Evolutionary conservation across 2,888 invertebrate species (phyloP), one percentile per base, ranked within the genome.

Genomic region (Platycheirus albimanus): DNA sequence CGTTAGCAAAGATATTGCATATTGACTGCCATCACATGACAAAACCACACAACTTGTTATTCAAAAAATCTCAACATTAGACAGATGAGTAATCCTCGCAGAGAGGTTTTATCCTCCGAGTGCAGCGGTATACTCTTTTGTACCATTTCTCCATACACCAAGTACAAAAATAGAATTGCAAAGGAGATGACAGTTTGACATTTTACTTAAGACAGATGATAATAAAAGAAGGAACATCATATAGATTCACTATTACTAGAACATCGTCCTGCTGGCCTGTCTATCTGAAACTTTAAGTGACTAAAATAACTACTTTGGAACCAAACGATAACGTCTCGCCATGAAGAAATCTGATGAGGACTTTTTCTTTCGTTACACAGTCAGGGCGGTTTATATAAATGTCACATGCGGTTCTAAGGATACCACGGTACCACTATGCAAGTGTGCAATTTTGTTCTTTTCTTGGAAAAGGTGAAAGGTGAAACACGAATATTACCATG

Each of bases 331-430:
- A 49, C n/a, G 20, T n/a, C 41, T 15, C n/a, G 7, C 6, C 3
- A 47, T 20, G 47, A 20, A 47, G n/a, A 47, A 47, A 47, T 20
- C 47, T 47, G 47, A 24, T n/a, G 47, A n/a, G 20, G n/a, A 20
- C 20, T n/a, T 47, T 47, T 47, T 6, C 47, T 20, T 5, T 20
- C n/a, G 19, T 19, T n/a, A 45, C 11, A n/a, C 45, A 20, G n/a
- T n/a, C 19, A 20, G 1, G 11, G n/a, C 20, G 20, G 20, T 47
- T 49, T 24, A 49, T 49, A 20, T 47, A 20, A 47, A 47, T 47
- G 24, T 49, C 24, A 49, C 24, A 24, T 49, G 24, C 24, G 24
- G 7, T 3, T 24, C 11, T 20, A 8, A n/a, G 49, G 24, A 24
- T 24, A 49, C 13, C n/a, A n/a, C n/a, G n/a, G n/a, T n/a, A n/a